These are phyloP conservation scores for Drosophila eohydei DNA, from an alignment of 2,888 invertebrate species.

Conservation along the genomic window DNA sequence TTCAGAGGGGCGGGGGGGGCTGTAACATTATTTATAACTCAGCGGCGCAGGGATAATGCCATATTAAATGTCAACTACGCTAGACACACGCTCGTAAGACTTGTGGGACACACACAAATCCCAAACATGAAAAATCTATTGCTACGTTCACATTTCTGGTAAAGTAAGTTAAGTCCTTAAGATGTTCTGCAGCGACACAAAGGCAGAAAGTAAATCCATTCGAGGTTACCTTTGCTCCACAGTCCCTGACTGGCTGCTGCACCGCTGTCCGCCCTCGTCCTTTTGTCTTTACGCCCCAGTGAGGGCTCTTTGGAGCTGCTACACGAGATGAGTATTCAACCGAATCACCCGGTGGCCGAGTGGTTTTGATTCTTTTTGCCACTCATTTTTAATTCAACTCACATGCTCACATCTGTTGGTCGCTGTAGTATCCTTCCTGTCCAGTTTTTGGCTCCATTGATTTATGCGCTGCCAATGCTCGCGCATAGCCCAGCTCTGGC, in stretches of 20 bases:
- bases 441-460: constrained; percentile 69
- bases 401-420: constrained; percentile 75
- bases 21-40: constrained; percentile 78
- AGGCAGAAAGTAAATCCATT: constrained; percentile 71
- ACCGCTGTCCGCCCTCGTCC: constrained; percentile 27
- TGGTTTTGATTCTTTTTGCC: constrained; percentile 47
- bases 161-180: constrained; percentile 71
- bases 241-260: constrained; percentile 44
- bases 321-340: neutral
- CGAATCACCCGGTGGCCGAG: constrained; percentile 29
- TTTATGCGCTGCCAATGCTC: constrained; percentile 64
- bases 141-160: constrained; percentile 40
- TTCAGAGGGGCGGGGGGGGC: constrained; percentile 49
- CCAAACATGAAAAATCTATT: constrained; percentile 80
- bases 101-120: constrained; percentile 75
- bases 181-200: constrained; percentile 70
- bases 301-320: constrained; percentile 48
- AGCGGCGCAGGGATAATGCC: constrained; percentile 76
- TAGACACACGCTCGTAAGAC: constrained; percentile 66
- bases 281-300: constrained; percentile 76
- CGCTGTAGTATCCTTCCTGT: constrained; percentile 58
- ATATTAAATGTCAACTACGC: constrained; percentile 78
- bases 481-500: constrained; percentile 34
- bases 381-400: constrained; percentile 79
- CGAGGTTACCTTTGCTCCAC: constrained; percentile 67